phyloP scores from a whole-genome alignment of 2,888 invertebrate genomes.

The Tryphoninae sp. region DNA sequence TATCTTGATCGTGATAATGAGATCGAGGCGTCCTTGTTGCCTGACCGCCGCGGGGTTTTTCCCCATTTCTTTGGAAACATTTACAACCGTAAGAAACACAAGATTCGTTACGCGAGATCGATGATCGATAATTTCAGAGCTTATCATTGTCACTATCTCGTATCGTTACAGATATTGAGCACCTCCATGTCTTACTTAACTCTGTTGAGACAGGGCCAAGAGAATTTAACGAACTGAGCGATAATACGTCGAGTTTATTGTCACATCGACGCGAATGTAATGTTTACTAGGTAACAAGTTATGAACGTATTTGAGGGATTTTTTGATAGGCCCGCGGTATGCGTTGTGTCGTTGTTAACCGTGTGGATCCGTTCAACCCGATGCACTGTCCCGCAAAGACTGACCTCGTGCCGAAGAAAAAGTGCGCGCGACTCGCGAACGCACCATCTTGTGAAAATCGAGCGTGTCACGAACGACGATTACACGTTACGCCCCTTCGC shows the following conservation, averaged over 20 bases:
- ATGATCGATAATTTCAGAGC: not conserved
- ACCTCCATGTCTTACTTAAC: conserved; percentile 68
- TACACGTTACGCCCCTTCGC: conserved; percentile 3
- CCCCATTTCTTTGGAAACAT: conserved; percentile 70
- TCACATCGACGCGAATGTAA: no score
- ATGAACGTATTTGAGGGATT: not conserved
- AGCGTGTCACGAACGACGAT: conserved; percentile 8
- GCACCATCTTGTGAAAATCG: not conserved
- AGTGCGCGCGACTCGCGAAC: not conserved
- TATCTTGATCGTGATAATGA: conserved; percentile 66
- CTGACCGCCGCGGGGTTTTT: conserved; percentile 71
- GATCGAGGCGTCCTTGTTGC: conserved; percentile 67
- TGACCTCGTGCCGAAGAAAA: not conserved
- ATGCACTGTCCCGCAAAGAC: not conserved
- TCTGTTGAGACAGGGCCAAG: conserved; percentile 59
- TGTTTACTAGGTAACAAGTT: no score
- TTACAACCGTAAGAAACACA: conserved; percentile 64
- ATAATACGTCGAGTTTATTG: not conserved
- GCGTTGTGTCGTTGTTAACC: not conserved
- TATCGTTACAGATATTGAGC: conserved; percentile 64
- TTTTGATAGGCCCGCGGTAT: not conserved
- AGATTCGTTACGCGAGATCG: no score
- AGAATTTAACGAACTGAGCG: not conserved
- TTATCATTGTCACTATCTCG: not conserved
- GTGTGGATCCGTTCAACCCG: not conserved